Evolutionary conservation across 2,797 vertebrate genomes (phyloP).

Genomic region (Enteromius unitaeniatus): DNA sequence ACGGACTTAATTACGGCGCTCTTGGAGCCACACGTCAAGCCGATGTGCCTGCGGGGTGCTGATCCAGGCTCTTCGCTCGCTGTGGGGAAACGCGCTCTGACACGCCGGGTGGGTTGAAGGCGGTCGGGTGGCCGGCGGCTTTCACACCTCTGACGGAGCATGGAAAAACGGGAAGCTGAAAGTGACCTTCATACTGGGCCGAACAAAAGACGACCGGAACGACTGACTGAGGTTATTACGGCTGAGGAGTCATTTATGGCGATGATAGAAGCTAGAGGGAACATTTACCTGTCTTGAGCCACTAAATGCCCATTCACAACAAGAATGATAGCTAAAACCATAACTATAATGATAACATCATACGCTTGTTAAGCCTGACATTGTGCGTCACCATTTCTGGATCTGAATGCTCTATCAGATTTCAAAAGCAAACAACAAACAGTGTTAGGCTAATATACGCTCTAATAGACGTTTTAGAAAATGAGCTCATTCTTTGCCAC

Average conservation of each 20-base stretch:
- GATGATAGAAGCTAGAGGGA: conserved; percentile 5
- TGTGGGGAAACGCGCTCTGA: conserved; percentile 65
- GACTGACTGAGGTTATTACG: background rate
- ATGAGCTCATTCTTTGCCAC: too few species aligned
- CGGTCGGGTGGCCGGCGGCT: conserved; percentile 62
- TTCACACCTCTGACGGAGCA: conserved; percentile 68
- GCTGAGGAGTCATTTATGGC: conserved; percentile 14
- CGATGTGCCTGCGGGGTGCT: conserved; percentile 58
- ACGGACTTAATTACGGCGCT: conserved; percentile 38
- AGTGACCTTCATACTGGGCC: conserved; percentile 63
- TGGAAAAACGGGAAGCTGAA: background rate
- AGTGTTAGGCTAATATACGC: background rate
- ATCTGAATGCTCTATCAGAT: background rate
- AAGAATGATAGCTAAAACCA: background rate
- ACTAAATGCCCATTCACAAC: background rate
- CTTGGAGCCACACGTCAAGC: conserved; percentile 57
- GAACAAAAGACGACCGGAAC: background rate
- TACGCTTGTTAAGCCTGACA: background rate
- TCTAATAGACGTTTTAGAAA: background rate
- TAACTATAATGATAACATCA: background rate
- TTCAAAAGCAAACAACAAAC: background rate
- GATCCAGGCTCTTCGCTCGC: conserved; percentile 57
- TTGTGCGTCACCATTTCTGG: background rate
- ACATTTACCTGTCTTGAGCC: background rate
- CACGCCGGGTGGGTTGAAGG: conserved; percentile 63